These are phyloP conservation scores for Drosophila subquinaria DNA, from an alignment of 2,888 invertebrate genomes.

Conservation along the genomic window DNA sequence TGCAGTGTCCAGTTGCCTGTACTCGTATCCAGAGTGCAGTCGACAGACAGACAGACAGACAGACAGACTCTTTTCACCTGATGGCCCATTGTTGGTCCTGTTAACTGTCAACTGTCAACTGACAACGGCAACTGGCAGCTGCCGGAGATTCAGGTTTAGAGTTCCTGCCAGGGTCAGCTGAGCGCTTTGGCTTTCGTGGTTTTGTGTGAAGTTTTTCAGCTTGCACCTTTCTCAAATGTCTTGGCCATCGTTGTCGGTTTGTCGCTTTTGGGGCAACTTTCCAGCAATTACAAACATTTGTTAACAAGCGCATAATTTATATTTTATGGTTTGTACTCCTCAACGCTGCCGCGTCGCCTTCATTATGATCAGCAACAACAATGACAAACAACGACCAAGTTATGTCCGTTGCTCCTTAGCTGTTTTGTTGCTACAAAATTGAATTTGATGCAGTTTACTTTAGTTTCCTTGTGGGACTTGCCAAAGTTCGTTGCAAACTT, in stretches of 20 bases:
- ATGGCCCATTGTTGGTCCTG: constrained; percentile 24
- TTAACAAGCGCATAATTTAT: constrained; percentile 66
- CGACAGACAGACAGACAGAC: background rate
- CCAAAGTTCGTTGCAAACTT: constrained; percentile 40
- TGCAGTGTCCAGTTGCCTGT: constrained; percentile 2
- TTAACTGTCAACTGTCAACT: constrained; percentile 28
- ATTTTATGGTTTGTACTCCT: constrained; percentile 38
- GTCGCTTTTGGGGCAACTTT: constrained; percentile 28
- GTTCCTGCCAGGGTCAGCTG: constrained; percentile 13
- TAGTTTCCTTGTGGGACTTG: constrained; percentile 58
- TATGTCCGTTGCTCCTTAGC: constrained; percentile 25
- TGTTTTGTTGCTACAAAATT: constrained; percentile 45
- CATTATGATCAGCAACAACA: constrained; percentile 22
- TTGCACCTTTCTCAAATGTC: constrained; percentile 11
- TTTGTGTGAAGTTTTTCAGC: constrained; percentile 13
- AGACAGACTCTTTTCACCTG: constrained; percentile 25
- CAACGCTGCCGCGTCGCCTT: constrained; percentile 17
- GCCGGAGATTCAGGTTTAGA: constrained; percentile 12
- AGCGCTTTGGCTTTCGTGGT: constrained; percentile 16
- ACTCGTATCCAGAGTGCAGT: constrained; percentile 9
- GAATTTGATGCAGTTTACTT: constrained; percentile 70
- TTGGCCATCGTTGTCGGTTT: background rate
- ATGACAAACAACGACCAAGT: constrained; percentile 36
- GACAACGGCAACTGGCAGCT: constrained; percentile 17
- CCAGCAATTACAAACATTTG: constrained; percentile 59